Evolutionary conservation across 2,113 vertebrate species (phyloP), one percentile per base, ranked within the genome.

Genomic region (Chionomys nivalis): DNA sequence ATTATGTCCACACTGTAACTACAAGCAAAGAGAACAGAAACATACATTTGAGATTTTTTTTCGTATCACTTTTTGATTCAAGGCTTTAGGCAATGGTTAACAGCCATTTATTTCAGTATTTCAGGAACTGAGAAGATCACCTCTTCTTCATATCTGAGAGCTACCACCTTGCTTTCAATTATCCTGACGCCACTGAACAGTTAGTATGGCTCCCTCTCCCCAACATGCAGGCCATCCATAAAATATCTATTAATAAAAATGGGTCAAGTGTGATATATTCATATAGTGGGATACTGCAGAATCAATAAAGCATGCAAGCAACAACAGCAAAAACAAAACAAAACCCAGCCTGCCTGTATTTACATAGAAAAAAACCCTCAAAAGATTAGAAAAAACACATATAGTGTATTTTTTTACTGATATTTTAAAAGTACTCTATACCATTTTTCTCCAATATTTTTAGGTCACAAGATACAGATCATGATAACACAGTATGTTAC

Each of bases 21-120:
- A 7, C 2, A 89, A 86, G 47, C 44, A 36, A 89, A 65, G 10
- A 31, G 28, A 91, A 78, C 39, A 93, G 5, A n/a, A 21, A 76
- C 9, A 82, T 3, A 7, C 49, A 91, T 11, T 49, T 65, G 49
- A 89, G 52, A 58, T 58, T n/a, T 58, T 58, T 58, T 70, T 68
- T 39, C 7, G 81, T 76, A 28, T 66, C 39, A 11, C 3, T 73
- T 76, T 52, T 89, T 87, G 31, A 63, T 66, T 58, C 61, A 89
- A 96, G 58, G 28, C 33, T 91, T 91, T 44, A n/a, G 12, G 91
- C 42, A 65, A 81, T 81, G 7, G 47, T 26, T 91, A 87, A 76
- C 33, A 65, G 49, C 21, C 72, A 89, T 33, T 39, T 65, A 77
- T 33, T 81, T 96, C 77, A 55, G 8, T 66, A 33, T 42, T 70